Conservation (phyloP, 2,113 vertebrate genomes). For the Thamnophis sirtalis region DNA sequence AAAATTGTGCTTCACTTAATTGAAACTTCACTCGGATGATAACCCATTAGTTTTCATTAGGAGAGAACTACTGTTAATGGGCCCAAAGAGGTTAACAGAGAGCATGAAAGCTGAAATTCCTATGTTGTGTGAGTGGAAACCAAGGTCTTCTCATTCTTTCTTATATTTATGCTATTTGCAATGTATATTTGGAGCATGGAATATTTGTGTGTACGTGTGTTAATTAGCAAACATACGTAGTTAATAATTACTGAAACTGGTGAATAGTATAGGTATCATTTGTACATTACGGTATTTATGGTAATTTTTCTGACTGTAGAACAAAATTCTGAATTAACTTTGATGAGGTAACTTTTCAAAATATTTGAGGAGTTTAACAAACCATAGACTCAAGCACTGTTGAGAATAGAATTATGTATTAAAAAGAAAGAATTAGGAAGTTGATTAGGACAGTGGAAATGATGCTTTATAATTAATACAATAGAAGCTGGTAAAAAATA, state of each 20-base stretch:
- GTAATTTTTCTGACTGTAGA: neutral
- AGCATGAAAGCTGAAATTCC: neutral
- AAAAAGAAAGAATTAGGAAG: neutral
- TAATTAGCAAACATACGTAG: neutral
- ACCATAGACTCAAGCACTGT: neutral
- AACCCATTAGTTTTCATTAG: neutral
- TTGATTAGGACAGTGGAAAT: neutral
- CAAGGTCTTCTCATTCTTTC: neutral
- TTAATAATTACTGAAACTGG: neutral
- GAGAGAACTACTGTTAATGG: neutral
- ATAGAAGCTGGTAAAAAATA: neutral
- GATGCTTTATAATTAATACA: neutral
- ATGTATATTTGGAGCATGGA: neutral
- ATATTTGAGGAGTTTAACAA: neutral
- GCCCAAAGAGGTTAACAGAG: neutral
- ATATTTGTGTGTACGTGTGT: neutral
- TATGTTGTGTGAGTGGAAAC: neutral
- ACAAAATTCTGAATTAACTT: neutral
- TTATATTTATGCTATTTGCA: neutral
- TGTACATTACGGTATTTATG: neutral
- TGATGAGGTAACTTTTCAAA: neutral
- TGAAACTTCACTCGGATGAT: neutral
- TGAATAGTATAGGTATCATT: neutral
- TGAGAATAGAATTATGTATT: neutral
- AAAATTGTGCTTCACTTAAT: neutral